Evolutionary conservation across 2,797 vertebrate species (phyloP).

Genomic region (Lacerta viridis): DNA sequence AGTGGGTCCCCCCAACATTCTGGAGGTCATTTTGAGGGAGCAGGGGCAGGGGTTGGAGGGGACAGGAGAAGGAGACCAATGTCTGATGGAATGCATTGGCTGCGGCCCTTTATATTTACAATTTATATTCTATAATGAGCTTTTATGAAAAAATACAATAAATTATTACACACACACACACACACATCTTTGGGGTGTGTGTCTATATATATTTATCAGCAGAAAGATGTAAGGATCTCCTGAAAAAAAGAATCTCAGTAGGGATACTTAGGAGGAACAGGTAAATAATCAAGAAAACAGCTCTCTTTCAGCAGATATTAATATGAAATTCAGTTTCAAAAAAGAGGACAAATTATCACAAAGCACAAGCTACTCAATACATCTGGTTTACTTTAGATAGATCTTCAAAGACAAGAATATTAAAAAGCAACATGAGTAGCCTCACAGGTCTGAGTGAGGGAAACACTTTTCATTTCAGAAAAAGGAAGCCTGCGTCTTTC

Average conservation of each 20-base stretch:
- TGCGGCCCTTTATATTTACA: slow-evolving; percentile 24
- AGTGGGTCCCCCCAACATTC: too few species aligned
- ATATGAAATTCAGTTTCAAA: slow-evolving; percentile 56
- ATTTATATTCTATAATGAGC: slow-evolving; percentile 3
- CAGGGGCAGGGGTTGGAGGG: too few species aligned
- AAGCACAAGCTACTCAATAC: slow-evolving; percentile 41
- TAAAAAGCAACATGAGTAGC: slow-evolving; percentile 33
- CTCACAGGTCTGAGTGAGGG: slow-evolving; percentile 28
- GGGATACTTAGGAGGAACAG: slow-evolving; percentile 57
- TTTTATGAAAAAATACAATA: slow-evolving; percentile 55
- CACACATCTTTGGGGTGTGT: background rate
- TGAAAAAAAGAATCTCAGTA: slow-evolving; percentile 61
- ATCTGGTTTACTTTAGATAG: slow-evolving; percentile 50
- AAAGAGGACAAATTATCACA: slow-evolving; percentile 59
- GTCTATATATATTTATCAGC: background rate
- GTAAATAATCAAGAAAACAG: slow-evolving; percentile 53
- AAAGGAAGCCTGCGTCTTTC: slow-evolving; percentile 46
- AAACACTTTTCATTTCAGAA: slow-evolving; percentile 33
- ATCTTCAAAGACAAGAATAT: slow-evolving; percentile 58
- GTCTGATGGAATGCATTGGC: too few species aligned
- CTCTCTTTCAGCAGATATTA: slow-evolving; percentile 56
- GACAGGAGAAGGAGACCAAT: too few species aligned
- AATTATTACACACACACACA: slow-evolving; percentile 39
- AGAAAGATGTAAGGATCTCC: slow-evolving; percentile 43
- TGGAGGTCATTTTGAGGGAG: too few species aligned